Evolutionary conservation across 92 coral and sea anemone species (phyloP).

Genomic region (Galaxea fascicularis): DNA sequence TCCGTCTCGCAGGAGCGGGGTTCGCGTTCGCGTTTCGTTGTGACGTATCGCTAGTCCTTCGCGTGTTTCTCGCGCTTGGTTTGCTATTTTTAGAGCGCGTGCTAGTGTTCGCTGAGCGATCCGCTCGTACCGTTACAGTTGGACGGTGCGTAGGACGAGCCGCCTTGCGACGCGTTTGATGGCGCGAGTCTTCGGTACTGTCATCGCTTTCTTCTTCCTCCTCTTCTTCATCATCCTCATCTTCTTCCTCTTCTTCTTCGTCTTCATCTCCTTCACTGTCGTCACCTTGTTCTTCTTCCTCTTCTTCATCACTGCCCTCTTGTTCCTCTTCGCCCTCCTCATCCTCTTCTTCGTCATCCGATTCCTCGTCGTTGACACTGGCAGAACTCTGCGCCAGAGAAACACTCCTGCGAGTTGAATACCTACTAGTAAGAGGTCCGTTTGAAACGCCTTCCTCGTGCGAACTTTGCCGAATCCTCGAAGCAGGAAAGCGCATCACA

Average conservation of each 20-base stretch:
- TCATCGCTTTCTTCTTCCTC: conserved; percentile 78
- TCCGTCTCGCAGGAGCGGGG: conserved; percentile 53
- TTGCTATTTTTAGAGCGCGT: conserved; percentile 32
- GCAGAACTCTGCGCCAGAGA: conserved; percentile 45
- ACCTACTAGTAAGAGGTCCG: conserved; percentile 70
- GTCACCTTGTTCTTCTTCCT: conserved; percentile 51
- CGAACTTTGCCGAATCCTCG: conserved; percentile 19
- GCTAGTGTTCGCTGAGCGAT: conserved; percentile 28
- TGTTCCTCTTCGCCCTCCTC: conserved; percentile 71
- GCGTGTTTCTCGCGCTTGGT: conserved; percentile 38
- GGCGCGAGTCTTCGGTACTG: conserved; percentile 41
- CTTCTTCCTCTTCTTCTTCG: conserved; percentile 80
- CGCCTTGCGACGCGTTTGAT: conserved; percentile 67
- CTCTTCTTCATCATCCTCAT: conserved; percentile 76
- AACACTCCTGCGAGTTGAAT: conserved; percentile 90
- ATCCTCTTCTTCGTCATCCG: conserved; percentile 60
- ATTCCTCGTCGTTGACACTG: conserved; percentile 62
- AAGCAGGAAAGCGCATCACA: conserved; percentile 56
- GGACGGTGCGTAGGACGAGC: conserved; percentile 87
- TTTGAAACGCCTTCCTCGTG: conserved; percentile 39
- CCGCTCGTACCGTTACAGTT: conserved; percentile 57
- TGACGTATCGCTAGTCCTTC: conserved; percentile 58
- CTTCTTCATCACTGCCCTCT: conserved; percentile 66
- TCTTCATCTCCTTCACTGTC: conserved; percentile 65
- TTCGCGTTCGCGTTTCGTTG: conserved; percentile 14